phyloP scores from a whole-genome alignment of 2,113 vertebrate genomes.

The Lagopus muta region DNA sequence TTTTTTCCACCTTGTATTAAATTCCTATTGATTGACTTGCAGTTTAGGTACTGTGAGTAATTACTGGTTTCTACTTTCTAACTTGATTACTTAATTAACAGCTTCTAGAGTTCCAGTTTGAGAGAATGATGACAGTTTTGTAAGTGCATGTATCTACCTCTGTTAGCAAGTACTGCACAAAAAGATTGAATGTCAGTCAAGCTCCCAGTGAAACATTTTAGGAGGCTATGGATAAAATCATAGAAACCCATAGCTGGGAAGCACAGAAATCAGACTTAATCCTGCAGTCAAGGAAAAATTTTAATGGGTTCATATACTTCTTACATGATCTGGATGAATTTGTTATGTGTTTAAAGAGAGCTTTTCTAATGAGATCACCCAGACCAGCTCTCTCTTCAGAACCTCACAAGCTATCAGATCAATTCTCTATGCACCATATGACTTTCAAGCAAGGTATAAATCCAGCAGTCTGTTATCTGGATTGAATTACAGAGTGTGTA shows the following conservation, averaged over 20 bases:
- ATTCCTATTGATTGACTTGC: background rate
- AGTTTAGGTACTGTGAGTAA: slow-evolving; percentile 18
- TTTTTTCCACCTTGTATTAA: background rate
- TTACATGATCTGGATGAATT: background rate
- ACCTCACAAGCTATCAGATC: background rate
- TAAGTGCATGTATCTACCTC: background rate
- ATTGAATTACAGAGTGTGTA: background rate
- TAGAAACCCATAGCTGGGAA: background rate
- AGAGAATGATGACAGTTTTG: background rate
- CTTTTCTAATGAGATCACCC: background rate
- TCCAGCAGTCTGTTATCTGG: background rate
- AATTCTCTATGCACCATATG: background rate
- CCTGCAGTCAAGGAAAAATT: background rate
- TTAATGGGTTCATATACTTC: background rate
- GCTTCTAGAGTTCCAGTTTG: background rate
- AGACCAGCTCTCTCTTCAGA: background rate
- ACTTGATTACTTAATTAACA: slow-evolving; percentile 25
- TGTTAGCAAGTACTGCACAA: background rate
- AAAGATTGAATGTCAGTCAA: background rate
- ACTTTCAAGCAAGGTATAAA: background rate
- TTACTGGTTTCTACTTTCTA: slow-evolving; percentile 27
- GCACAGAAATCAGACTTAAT: background rate
- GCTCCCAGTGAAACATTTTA: background rate
- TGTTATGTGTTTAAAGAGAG: background rate
- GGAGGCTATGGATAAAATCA: background rate